Evolutionary conservation across 2,888 invertebrate genomes (phyloP).

Genomic region (Trachelus iudaicus): DNA sequence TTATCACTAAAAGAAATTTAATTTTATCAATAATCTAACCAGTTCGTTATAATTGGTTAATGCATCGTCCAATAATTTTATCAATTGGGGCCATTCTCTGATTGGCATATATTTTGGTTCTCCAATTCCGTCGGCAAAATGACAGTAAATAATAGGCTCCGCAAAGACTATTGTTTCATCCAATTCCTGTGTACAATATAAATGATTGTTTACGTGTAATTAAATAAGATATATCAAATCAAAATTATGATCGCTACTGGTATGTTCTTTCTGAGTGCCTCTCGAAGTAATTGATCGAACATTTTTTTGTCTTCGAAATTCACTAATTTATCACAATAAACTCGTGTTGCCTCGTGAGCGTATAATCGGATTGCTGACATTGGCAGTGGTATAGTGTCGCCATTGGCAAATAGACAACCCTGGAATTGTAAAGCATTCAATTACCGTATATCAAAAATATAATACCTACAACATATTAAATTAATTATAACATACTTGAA

Average conservation of each 20-base stretch:
- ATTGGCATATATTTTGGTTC: constrained; percentile 92
- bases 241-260: constrained; percentile 65
- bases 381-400: constrained; percentile 77
- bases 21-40: constrained; percentile 55
- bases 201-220: background rate
- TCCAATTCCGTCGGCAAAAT: constrained; percentile 91
- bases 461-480: background rate
- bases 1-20: background rate
- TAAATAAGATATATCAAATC: constrained; percentile 1
- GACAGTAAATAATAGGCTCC: constrained; percentile 88
- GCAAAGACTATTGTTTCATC: constrained; percentile 79
- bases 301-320: constrained; percentile 72
- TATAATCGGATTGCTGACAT: constrained; percentile 84
- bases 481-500: constrained; percentile 74
- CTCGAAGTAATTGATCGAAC: constrained; percentile 79
- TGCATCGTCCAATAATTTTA: constrained; percentile 82
- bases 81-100: constrained; percentile 76
- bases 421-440: constrained; percentile 56
- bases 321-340: constrained; percentile 91
- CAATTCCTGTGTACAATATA: constrained; percentile 68
- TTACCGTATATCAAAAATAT: background rate
- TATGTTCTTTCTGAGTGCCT: constrained; percentile 82
- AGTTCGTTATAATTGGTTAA: constrained; percentile 89
- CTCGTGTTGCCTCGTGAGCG: constrained; percentile 90
- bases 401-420: constrained; percentile 87